Base-by-base conservation (phyloP, 1,140 invertebrate genomes). In the Acromyrmex charruanus region DNA sequence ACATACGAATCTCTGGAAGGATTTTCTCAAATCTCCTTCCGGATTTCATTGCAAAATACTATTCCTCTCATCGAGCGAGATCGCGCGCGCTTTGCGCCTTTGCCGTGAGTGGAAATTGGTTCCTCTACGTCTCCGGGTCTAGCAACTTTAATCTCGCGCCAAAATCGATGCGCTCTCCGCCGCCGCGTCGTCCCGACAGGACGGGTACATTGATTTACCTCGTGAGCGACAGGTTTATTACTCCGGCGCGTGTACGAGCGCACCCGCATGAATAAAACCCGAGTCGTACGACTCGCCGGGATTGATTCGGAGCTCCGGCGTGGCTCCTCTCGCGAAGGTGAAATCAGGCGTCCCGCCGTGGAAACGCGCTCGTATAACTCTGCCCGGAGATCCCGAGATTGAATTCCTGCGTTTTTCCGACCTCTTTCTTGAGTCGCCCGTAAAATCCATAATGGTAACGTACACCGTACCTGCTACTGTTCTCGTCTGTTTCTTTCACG, bases 181-280 rank as follows among this genome's bases (percentile, higher is more conserved):
- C 79, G 81, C 75, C 85, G 69, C 18, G 75, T 31, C 85, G 74
- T 16, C 53, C 49, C 51, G 55, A 65, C 65, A 86, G 71, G 77
- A 81, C 49, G 49, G 77, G 66, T 89, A 89, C 89, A 90, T 90
- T 90, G 89, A 90, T 90, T 90, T 89, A 90, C 88, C 80, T 87
- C 85, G 66, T 89, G 85, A 89, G 88, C 88, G 89, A 90, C 89
- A 90, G 89, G 89, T 90, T 90, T 90, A 90, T 89, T 90, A 90
- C 89, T 90, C 75, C 71, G 59, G 86, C 89, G 86, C 87, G 85
- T 90, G 87, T 89, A 87, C 89, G 88, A 89, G 89, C 79, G 88
- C 79, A 87, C 88, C 89, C 89, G 89, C 89, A 89, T 90, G 89
- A 90, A 90, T 90, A 90, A 90, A 90, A 90, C 89, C 85, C 88